Conservation (phyloP, 2,113 vertebrate species). For the Turnix velox region DNA sequence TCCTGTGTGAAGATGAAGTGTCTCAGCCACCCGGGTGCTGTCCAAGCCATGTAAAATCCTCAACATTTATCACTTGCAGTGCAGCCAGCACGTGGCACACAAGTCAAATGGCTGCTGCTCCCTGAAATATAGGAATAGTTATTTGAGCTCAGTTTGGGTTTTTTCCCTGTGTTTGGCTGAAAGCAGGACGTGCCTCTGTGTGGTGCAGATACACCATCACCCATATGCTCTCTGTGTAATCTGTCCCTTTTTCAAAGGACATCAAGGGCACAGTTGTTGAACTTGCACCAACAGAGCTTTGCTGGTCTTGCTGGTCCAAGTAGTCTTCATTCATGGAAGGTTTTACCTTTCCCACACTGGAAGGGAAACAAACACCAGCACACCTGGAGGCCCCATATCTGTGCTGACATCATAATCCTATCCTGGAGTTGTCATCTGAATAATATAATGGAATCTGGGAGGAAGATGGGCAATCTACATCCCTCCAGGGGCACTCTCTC, state of each 20-base stretch:
- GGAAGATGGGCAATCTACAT: not conserved
- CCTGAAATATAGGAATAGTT: not conserved
- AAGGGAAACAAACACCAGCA: not conserved
- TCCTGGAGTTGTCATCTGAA: not conserved
- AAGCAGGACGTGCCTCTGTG: not conserved
- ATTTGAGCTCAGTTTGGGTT: not conserved
- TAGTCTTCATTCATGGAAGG: not conserved
- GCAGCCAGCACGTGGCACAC: not conserved
- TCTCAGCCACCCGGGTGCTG: not conserved
- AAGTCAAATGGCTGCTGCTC: not conserved
- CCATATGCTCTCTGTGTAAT: accelerated
- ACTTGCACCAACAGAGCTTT: not conserved
- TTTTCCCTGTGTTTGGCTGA: not conserved
- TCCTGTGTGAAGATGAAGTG: not conserved
- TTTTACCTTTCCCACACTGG: not conserved
- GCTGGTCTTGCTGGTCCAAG: not conserved
- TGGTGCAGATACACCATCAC: accelerated
- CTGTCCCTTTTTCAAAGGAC: not conserved
- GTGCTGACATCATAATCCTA: not conserved
- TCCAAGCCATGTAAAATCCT: not conserved
- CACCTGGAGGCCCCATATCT: not conserved
- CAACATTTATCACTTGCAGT: not conserved
- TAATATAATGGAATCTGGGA: not conserved
- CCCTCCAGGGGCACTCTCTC: not conserved
- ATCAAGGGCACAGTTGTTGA: not conserved